Conservation (phyloP, 2,888 invertebrate species). For the Desoria tigrina region DNA sequence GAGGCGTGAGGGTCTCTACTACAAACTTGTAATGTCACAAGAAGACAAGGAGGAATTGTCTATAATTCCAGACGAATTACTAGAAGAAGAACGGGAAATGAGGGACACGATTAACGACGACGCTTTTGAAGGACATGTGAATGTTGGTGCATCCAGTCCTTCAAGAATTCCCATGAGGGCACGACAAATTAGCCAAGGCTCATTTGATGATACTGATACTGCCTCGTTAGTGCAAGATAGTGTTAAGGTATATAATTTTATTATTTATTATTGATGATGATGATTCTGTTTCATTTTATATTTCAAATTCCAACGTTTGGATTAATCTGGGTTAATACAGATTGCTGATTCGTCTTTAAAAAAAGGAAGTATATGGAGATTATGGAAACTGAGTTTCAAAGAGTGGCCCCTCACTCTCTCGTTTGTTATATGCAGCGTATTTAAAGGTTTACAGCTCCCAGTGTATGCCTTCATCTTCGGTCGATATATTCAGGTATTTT, state of each 20-base stretch:
- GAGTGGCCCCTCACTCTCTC: constrained; percentile 43
- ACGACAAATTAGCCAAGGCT: neutral
- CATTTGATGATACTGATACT: no score
- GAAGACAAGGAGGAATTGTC: constrained; percentile 30
- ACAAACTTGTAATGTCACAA: constrained; percentile 53
- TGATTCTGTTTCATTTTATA: neutral
- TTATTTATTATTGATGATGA: neutral
- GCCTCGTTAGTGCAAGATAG: neutral
- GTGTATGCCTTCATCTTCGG: constrained; percentile 47
- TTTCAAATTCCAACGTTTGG: no score
- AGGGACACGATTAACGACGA: constrained; percentile 8
- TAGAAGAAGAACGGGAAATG: constrained; percentile 5
- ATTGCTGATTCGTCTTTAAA: neutral
- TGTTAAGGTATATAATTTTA: neutral
- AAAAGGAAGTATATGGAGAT: constrained; percentile 25
- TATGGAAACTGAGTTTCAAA: constrained; percentile 35
- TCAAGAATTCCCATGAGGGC: no score
- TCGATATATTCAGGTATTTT: constrained; percentile 45
- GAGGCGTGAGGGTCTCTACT: constrained; percentile 54
- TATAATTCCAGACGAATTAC: constrained; percentile 6
- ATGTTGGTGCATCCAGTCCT: no score
- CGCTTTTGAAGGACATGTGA: neutral
- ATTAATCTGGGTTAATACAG: neutral
- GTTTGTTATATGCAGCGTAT: constrained; percentile 30
- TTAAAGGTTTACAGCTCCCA: constrained; percentile 43